Percentiles rank a stretch among this genome's conserved stretches.
Evolutionary conservation across 2,113 vertebrate species (phyloP).

Genomic region (Myotis lucifugus): DNA sequence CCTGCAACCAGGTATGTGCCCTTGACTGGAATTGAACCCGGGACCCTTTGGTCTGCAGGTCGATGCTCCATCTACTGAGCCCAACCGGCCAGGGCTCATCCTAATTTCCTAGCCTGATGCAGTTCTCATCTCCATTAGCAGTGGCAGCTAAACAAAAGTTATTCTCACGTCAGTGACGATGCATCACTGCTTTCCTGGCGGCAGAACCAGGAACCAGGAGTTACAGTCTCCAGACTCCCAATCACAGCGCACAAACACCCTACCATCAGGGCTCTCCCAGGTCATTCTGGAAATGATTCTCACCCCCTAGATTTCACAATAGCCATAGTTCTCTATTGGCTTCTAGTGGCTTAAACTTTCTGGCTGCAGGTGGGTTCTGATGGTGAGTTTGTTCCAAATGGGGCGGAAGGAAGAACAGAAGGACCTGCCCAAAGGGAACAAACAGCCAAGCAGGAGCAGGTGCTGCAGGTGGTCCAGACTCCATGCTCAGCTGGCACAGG

Average conservation of each 20-base stretch:
- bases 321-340: not conserved
- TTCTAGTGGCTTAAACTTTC: not conserved
- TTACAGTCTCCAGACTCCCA: not conserved
- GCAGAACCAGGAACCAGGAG: not conserved
- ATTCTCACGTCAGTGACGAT: not conserved
- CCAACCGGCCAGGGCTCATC: not conserved
- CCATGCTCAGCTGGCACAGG: not conserved
- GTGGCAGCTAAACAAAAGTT: not conserved
- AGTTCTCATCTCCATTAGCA: not conserved
- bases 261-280: not conserved
- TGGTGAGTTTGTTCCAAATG: not conserved
- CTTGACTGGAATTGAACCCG: too few species aligned
- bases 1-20: too few species aligned
- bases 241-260: accelerated
- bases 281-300: not conserved
- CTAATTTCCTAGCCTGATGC: not conserved
- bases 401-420: not conserved
- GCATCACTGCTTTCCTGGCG: not conserved
- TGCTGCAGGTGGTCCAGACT: not conserved
- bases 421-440: not conserved
- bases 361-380: not conserved
- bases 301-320: not conserved
- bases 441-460: not conserved
- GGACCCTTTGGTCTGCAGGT: too few species aligned
- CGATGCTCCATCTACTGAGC: too few species aligned